Base-by-base conservation (phyloP, 2,888 invertebrate species). In the Anagyrus pseudococci region DNA sequence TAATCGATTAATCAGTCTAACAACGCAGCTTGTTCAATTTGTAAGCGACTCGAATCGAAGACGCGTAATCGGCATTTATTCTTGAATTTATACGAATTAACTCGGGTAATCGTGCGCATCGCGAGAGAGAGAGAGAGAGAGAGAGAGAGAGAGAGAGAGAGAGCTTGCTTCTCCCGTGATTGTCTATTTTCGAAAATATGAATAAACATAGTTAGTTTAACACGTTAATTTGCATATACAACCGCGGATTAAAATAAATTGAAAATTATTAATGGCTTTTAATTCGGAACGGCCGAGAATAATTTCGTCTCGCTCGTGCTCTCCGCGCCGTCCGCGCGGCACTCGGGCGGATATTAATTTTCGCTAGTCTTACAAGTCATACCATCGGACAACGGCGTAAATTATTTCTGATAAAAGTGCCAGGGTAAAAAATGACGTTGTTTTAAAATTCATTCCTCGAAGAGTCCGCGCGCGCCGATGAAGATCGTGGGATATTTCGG, bases 1-100 rank as follows among this genome's bases (percentile, higher is more conserved):
- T n/a, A n/a, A n/a, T n/a, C 25, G 17, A 59, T 64, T 59, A 60
- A 64, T 64, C 64, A 48, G 22, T n/a, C 10, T n/a, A 44, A 33
- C n/a, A 60, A 57, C 49, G 53, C 53, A 48, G 43, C 43, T 48
- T 57, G 53, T 60, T 64, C 56, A 60, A 60, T 64, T 60, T 60
- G 33, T 47, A 55, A 53, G 49, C 53, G 48, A 40, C 43, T 57
- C 53, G 44, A 53, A 64, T 60, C 64, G 40, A 29, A 52, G 25
- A 19, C 20, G 57, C 43, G 33, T 60, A 60, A 64, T 56, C 52
- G 47, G 52, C 41, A 60, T 60, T 64, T 64, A 56, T 64, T 48
- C 56, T 58, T 47, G 26, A n/a, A n/a, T n/a, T n/a, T n/a, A n/a
- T n/a, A n/a, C n/a, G n/a, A n/a, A n/a, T n/a, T n/a, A n/a, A n/a